Conservation (phyloP, 2,113 vertebrate species). For the Oncorhynchus tshawytscha region DNA sequence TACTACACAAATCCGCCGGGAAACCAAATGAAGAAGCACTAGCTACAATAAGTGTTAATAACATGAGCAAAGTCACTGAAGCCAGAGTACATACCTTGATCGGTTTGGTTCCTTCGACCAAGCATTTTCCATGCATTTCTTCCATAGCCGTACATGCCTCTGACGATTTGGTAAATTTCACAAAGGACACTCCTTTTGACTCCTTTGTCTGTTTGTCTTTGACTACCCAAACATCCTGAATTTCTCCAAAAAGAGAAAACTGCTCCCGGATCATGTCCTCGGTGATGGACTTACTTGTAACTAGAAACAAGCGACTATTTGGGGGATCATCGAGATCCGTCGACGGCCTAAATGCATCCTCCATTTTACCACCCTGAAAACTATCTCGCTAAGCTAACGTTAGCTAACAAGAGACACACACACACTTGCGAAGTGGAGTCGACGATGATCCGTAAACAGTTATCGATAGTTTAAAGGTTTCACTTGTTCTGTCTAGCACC, state of each 20-base stretch:
- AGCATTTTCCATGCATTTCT: conserved; percentile 86
- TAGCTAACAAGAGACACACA: too few relatives aligned
- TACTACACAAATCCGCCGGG: too few relatives aligned
- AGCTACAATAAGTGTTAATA: too few relatives aligned
- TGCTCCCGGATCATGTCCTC: conserved; percentile 84
- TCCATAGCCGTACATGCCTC: conserved; percentile 94
- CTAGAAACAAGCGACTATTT: conserved; percentile 88
- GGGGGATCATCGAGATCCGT: conserved; percentile 85
- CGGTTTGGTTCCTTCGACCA: conserved; percentile 84
- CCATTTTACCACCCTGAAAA: too few relatives aligned
- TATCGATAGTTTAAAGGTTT: too few relatives aligned
- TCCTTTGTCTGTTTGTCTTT: conserved; percentile 91
- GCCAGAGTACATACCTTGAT: conserved; percentile 75
- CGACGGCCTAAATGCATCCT: too few relatives aligned
- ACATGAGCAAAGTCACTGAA: too few relatives aligned
- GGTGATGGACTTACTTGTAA: conserved; percentile 82
- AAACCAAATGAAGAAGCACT: too few relatives aligned
- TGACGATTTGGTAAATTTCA: conserved; percentile 89
- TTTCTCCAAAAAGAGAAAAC: conserved; percentile 83
- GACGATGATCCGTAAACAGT: too few relatives aligned
- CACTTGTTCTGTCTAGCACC: too few relatives aligned
- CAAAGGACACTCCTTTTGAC: conserved; percentile 87
- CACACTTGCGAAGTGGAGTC: too few relatives aligned
- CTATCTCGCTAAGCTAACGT: too few relatives aligned
- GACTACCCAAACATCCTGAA: conserved; percentile 89